Conservation (phyloP, 23 tunicate species). For the Halocynthia aurantium region DNA sequence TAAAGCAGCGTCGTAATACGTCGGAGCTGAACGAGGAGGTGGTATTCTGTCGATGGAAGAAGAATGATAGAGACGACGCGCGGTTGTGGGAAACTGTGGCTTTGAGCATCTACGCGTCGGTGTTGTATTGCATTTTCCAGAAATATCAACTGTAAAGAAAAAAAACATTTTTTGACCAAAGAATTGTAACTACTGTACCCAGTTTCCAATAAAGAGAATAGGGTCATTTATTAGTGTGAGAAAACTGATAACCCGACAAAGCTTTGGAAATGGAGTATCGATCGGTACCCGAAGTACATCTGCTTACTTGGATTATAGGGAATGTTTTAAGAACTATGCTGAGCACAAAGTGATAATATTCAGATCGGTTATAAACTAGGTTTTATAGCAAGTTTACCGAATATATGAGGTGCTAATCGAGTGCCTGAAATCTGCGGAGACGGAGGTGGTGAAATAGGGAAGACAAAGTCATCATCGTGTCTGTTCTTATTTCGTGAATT, state of each 20-base stretch:
- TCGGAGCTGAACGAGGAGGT: background rate
- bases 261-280: no score
- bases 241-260: no score
- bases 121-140: slow-evolving; percentile 17
- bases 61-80: no score
- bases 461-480: background rate
- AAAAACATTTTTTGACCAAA: background rate
- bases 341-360: no score
- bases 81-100: background rate
- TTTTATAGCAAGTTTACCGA: slow-evolving; percentile 1
- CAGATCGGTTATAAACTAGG: no score
- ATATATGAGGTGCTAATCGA: slow-evolving; percentile 15
- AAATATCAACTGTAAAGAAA: slow-evolving; percentile 11
- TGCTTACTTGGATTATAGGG: no score
- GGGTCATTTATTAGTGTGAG: no score
- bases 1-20: background rate
- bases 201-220: no score
- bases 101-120: slow-evolving; percentile 13
- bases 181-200: no score
- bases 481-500: no score
- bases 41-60: background rate
- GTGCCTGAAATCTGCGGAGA: slow-evolving; percentile 4
- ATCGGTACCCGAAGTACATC: no score
- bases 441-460: slow-evolving; percentile 16
- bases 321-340: no score